A percentile compares a stretch with the other conserved stretches of the same genome.
Conservation (phyloP, 2,113 vertebrate genomes). For the Acinonyx jubatus region DNA sequence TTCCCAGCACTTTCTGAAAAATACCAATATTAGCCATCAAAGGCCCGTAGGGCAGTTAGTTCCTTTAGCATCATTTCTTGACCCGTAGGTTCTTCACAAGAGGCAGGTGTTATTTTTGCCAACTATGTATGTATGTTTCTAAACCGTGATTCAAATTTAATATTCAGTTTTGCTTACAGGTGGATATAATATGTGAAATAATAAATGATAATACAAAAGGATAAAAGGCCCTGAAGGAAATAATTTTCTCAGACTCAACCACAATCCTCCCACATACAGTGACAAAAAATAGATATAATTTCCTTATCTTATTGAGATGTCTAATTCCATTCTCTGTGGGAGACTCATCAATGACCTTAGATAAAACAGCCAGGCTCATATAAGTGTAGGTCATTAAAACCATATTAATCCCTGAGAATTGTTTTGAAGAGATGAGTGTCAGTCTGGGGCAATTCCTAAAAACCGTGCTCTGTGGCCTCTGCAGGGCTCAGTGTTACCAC, state of each 20-base stretch:
- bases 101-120: background rate
- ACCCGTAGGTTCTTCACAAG: background rate
- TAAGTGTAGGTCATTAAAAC: background rate
- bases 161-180: background rate
- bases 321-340: constrained; percentile 1
- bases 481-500: background rate
- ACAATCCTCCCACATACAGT: background rate
- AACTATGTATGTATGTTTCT: background rate
- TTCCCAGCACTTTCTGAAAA: background rate
- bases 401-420: background rate
- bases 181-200: background rate
- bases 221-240: background rate
- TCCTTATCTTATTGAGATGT: background rate
- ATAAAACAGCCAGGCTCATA: background rate
- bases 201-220: background rate
- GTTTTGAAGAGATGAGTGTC: background rate
- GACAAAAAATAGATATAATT: background rate
- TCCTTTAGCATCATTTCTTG: background rate
- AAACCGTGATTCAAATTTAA: background rate
- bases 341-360: background rate
- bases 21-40: background rate
- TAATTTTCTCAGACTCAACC: background rate
- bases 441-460: background rate
- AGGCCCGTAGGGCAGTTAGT: background rate
- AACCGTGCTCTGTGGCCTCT: background rate